These are phyloP conservation scores for Propithecus coquereli DNA, from an alignment of 2,113 vertebrate genomes.

Conservation along the genomic window DNA sequence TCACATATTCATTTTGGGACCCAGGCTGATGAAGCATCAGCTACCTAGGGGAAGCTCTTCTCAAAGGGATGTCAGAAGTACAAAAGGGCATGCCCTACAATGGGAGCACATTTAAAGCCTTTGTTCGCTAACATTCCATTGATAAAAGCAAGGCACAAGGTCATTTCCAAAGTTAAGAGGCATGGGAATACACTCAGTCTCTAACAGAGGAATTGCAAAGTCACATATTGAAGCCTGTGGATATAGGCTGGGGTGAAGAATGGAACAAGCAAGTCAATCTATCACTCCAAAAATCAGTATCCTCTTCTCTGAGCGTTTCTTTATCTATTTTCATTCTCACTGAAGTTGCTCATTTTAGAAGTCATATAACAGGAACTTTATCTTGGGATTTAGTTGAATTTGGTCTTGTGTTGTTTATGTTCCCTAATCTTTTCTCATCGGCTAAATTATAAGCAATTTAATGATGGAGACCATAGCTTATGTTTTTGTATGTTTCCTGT, in stretches of 20 bases:
- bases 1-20: not conserved
- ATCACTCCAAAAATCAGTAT: not conserved
- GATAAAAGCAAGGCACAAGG: not conserved
- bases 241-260: not conserved
- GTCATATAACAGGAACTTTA: not conserved
- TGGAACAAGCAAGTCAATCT: not conserved
- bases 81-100: not conserved
- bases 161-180: not conserved
- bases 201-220: not conserved
- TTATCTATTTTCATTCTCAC: not conserved
- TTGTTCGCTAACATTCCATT: not conserved
- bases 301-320: not conserved
- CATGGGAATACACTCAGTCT: not conserved
- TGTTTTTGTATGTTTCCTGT: not conserved
- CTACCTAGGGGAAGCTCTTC: not conserved
- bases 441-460: not conserved
- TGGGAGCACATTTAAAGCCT: not conserved
- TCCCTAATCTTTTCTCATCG: not conserved
- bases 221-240: not conserved
- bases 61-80: not conserved
- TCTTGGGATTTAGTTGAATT: conserved; percentile 25
- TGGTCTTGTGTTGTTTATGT: not conserved
- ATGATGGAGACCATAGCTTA: not conserved
- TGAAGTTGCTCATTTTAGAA: conserved; percentile 29
- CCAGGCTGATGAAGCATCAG: not conserved